Percentiles rank a stretch among this genome's conserved stretches.
Conservation (phyloP, 2,113 vertebrate genomes). For the Enhydra lutris region DNA sequence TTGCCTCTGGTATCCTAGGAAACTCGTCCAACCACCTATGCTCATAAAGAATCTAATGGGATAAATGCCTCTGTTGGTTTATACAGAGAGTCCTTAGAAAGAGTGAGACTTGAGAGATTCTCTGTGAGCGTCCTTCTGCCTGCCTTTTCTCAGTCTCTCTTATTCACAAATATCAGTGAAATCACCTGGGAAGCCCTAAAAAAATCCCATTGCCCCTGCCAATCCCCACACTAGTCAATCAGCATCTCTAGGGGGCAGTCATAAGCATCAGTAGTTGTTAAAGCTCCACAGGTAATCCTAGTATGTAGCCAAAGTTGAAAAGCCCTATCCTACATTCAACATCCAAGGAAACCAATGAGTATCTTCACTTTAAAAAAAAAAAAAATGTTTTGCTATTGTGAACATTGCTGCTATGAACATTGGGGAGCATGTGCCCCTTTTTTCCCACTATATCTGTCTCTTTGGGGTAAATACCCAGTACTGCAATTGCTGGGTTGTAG, state of each 20-base stretch:
- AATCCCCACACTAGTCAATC: background rate
- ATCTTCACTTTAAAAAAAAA: background rate
- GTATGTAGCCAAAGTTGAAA: background rate
- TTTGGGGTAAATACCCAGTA: no score
- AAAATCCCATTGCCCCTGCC: background rate
- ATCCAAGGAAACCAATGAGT: background rate
- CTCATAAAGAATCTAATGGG: background rate
- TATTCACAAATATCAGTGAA: background rate
- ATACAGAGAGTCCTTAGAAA: background rate
- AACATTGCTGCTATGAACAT: no score
- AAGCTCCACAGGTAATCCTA: background rate
- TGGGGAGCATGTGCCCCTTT: no score
- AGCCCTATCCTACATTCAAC: background rate
- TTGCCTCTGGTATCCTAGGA: slow-evolving; percentile 31
- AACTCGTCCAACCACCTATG: background rate
- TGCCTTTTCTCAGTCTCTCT: background rate
- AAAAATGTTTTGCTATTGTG: background rate
- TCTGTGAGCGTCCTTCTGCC: background rate
- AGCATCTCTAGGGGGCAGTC: background rate
- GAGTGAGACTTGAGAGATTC: background rate
- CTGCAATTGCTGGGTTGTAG: no score
- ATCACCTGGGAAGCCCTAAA: background rate
- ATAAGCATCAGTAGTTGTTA: background rate
- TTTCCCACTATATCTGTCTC: no score
- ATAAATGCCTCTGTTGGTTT: background rate